Base-by-base conservation (phyloP, 2,113 vertebrate species). In the Grus americana region DNA sequence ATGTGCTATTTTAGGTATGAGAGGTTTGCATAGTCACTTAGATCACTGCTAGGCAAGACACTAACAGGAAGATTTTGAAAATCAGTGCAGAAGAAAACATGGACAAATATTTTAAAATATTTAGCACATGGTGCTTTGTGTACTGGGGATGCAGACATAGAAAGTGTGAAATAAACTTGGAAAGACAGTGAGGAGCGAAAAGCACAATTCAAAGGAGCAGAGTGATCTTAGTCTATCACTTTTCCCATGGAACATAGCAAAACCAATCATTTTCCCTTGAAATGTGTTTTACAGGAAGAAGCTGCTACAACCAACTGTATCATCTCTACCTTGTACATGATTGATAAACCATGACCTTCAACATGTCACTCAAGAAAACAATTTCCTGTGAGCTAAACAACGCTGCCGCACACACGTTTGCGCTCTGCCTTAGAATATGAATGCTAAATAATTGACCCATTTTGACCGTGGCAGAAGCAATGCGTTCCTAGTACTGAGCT, bases 381-480 rank as follows among this genome's bases (percentile, higher is more conserved):
- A 30, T 66, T 78, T 79, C 76, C 49, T 75, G 47, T 3, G 17
- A 79, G 62, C n/a, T 47, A 30, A 79, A 44, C 52, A 52, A 40
- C 0, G 4, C 54, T 34, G 66, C 15, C 8, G 59, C 30, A 36
- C 66, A 32, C 24, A 32, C 5, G 0, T 58, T 62, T 24, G 9
- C n/a, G 38, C 71, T 59, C 44, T 66, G 13, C 65, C 50, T 73
- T 44, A 42, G 46, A 32, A 54, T 3, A 4, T 1, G 11, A 59
- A 40, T 13, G 49, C 7, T 61, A 27, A 81, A 72, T 34, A 85
- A 81, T 15, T 22, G 47, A 61, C 58, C 74, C 59, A 15, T 38
- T 59, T 62, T 87, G 61, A 38, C 55, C 9, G 1, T 2, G 68
- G 65, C 81, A 27, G 65, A 42, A 88, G 34, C 11, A 9, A 32